Evolutionary conservation across 1,140 invertebrate species (phyloP).

Genomic region (Lordiphosa collinella): DNA sequence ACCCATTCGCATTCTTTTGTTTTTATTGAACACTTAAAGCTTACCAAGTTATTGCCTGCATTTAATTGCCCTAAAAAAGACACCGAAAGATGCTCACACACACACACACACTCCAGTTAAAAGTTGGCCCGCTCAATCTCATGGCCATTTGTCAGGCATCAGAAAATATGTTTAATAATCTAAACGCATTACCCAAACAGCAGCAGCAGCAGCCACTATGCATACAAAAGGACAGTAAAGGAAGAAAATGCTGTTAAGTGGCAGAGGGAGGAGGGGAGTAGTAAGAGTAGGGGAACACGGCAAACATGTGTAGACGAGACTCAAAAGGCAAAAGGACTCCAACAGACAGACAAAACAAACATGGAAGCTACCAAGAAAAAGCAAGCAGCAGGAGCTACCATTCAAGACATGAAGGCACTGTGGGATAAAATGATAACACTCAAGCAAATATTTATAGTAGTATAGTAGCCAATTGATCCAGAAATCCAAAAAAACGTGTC

Average conservation of each 20-base stretch:
- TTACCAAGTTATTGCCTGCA: constrained; percentile 15
- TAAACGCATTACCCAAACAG: constrained; percentile 60
- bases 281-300: constrained; percentile 21
- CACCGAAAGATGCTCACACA: constrained; percentile 6
- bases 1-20: constrained; percentile 10
- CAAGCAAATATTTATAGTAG: too few species aligned
- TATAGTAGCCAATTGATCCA: too few species aligned
- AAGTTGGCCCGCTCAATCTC: constrained; percentile 11
- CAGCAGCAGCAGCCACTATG: constrained; percentile 36
- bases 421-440: too few species aligned
- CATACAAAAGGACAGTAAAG: constrained; percentile 24
- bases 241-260: constrained; percentile 6
- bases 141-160: constrained; percentile 48
- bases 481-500: too few species aligned
- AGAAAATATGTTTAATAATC: constrained; percentile 74
- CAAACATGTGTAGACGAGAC: constrained; percentile 45
- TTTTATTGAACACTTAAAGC: constrained; percentile 65
- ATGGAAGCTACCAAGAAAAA: constrained; percentile 30
- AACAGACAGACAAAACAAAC: constrained; percentile 45
- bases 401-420: constrained; percentile 22
- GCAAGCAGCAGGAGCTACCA: constrained; percentile 2
- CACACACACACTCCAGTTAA: constrained; percentile 11
- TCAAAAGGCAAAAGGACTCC: constrained; percentile 31
- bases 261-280: constrained; percentile 5
- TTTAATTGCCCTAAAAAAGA: constrained; percentile 35